Percentiles rank a stretch among this genome's conserved stretches.
Evolutionary conservation across 2,888 invertebrate genomes (phyloP).

Genomic region (Agrochola litura): DNA sequence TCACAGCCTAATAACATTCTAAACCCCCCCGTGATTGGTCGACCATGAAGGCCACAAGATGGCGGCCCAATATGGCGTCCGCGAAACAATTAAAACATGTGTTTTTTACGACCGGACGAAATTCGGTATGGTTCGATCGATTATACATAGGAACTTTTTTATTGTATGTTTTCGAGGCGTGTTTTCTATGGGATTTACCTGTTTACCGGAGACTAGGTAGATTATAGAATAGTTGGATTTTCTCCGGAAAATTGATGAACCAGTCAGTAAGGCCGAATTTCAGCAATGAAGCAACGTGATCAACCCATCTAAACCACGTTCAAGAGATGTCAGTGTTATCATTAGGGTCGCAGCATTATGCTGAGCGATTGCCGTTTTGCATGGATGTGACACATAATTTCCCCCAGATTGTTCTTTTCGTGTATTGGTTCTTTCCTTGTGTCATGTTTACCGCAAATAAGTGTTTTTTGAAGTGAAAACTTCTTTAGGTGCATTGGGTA

Average conservation of each 20-base stretch:
- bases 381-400: no score
- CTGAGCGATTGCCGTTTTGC: no score
- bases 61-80: constrained; percentile 40
- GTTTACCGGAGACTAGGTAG: not conserved
- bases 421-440: no score
- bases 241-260: not conserved
- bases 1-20: constrained; percentile 19
- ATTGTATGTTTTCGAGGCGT: constrained; percentile 5
- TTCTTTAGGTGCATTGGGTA: no score
- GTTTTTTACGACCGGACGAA: constrained; percentile 49
- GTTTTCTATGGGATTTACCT: constrained; percentile 31
- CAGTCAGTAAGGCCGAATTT: not conserved
- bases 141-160: constrained; percentile 31
- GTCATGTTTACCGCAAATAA: no score
- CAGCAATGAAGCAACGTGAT: no score
- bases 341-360: no score
- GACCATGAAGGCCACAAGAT: constrained; percentile 57
- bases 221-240: not conserved
- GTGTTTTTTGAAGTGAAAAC: no score
- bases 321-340: no score
- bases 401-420: no score
- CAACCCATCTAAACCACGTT: no score
- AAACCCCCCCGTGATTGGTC: constrained; percentile 48
- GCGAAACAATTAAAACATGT: constrained; percentile 59
- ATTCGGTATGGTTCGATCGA: constrained; percentile 47